phyloP scores from a whole-genome alignment of 1,140 invertebrate species.

The Dendrolimus kikuchii region DNA sequence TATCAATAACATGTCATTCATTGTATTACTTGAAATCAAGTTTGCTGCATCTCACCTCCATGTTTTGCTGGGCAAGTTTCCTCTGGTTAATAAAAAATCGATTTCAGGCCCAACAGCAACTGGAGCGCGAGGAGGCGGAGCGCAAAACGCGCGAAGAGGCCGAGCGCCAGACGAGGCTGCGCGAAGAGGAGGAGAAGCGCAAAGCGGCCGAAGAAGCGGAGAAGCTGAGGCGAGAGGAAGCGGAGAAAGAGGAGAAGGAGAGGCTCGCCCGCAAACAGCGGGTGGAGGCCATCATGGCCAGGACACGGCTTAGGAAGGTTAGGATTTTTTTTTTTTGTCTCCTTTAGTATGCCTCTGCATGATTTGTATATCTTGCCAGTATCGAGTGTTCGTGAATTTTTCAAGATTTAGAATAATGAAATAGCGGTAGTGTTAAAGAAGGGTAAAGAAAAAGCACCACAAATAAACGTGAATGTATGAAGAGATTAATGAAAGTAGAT shows the following conservation, averaged over 20 bases:
- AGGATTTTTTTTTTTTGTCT: background rate
- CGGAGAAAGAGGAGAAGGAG: slow-evolving; percentile 47
- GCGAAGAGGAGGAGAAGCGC: slow-evolving; percentile 40
- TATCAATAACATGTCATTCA: too few species aligned
- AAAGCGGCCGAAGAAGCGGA: slow-evolving; percentile 41
- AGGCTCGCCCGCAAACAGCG: slow-evolving; percentile 45
- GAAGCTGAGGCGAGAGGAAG: slow-evolving; percentile 35
- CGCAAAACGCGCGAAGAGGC: slow-evolving; percentile 84
- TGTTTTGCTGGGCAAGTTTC: too few species aligned
- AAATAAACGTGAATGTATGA: too few species aligned
- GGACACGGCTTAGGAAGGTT: slow-evolving; percentile 51
- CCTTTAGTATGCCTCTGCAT: background rate
- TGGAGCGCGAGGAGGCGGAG: slow-evolving; percentile 82
- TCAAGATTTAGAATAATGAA: too few species aligned
- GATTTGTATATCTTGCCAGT: too few species aligned
- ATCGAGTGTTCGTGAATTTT: too few species aligned
- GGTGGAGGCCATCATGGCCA: slow-evolving; percentile 58
- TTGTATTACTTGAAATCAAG: too few species aligned
- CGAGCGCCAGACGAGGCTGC: slow-evolving; percentile 70
- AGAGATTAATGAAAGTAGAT: too few species aligned
- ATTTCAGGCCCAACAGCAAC: slow-evolving; percentile 76
- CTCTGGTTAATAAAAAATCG: too few species aligned
- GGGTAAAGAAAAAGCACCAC: too few species aligned
- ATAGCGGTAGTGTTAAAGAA: too few species aligned
- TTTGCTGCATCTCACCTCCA: too few species aligned